Base-by-base conservation (phyloP, 1,140 invertebrate genomes). In the Brachionus rubens region DNA sequence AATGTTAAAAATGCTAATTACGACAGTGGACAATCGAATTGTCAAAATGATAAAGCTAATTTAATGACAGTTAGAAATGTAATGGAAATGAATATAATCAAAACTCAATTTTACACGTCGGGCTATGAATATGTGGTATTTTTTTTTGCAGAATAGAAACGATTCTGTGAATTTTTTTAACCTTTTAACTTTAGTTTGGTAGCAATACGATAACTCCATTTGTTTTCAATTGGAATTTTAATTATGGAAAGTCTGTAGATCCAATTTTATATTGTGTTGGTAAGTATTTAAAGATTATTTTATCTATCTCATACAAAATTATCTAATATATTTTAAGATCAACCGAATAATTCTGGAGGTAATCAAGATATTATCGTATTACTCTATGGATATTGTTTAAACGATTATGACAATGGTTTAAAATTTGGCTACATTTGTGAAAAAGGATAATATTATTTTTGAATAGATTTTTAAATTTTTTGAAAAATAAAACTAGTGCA, bases 351-450 rank as follows among this genome's bases (percentile, higher is more conserved):
- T 59, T 33, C 28, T 12, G 54, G 54, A n/a, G 6, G 7, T 1
- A 59, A 59, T 59, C 54, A 59, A 59, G 6, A 36, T 59, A 16
- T 36, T 16, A n/a, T 59, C 7, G 30, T 59, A 3, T 33, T 59
- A 14, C 26, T 33, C 19, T 33, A 59, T 36, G 54, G 54, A 36
- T 16, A 33, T 36, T 59, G 54, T 33, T 59, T 59, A 0, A 36
- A 59, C 33, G 54, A 59, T n/a, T 9, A 19, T 19, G 54, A 9
- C 7, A 16, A 59, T 59, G 16, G 26, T 33, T 12, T 1, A 12
- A 19, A 26, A 33, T 59, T n/a, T 16, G 33, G 54, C 33, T 59
- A n/a, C n/a, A 59, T 59, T 36, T 59, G 54, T n/a, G 54, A 59
- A 36, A 59, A 16, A 14, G 54, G 54, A n/a, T n/a, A n/a, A n/a